These are phyloP conservation scores for Drosophila nr. perissopoda DNA, from an alignment of 2,888 invertebrate genomes.

Conservation along the genomic window DNA sequence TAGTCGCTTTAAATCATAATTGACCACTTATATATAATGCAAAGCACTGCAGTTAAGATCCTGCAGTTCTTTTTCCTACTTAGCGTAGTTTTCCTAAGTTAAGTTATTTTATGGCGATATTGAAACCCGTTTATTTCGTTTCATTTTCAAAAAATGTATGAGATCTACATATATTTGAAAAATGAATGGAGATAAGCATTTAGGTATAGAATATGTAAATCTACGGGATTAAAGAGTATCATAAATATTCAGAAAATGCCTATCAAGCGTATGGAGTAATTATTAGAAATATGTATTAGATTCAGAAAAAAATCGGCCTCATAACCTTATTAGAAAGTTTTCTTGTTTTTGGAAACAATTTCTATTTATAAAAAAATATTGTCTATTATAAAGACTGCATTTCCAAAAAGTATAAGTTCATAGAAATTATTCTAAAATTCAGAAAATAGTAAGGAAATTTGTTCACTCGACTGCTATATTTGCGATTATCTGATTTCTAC, in stretches of 20 bases:
- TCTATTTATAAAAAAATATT: background rate
- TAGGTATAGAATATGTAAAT: background rate
- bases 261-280: background rate
- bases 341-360: background rate
- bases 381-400: background rate
- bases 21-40: background rate
- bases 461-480: background rate
- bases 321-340: background rate
- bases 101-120: background rate
- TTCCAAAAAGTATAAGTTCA: background rate
- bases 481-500: background rate
- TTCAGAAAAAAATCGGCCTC: background rate
- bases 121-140: background rate
- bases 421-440: background rate
- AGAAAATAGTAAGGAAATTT: background rate
- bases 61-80: background rate
- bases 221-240: background rate
- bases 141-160: background rate
- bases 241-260: background rate
- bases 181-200: background rate
- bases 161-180: background rate
- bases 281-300: background rate
- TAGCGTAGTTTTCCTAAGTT: accelerated
- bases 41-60: background rate
- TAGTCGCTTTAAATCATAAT: background rate